phyloP scores from a whole-genome alignment of 2,888 invertebrate genomes.

The Lasioglossum morio region DNA sequence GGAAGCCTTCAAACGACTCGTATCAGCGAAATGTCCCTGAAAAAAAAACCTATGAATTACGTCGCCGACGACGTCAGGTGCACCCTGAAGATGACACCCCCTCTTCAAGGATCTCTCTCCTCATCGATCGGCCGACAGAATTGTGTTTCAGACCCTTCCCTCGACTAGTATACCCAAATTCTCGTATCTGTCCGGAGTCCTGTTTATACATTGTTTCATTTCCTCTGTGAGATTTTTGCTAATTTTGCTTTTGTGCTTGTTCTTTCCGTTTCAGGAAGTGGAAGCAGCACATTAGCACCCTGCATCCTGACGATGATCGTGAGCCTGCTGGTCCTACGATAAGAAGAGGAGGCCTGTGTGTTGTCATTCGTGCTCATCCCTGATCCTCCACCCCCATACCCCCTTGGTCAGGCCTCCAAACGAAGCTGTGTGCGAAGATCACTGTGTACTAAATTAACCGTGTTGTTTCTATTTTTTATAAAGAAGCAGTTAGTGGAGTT shows the following conservation, averaged over 20 bases:
- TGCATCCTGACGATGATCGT: conserved; percentile 69
- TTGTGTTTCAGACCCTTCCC: background rate
- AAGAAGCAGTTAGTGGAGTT: conserved; percentile 67
- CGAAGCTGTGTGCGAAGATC: conserved; percentile 48
- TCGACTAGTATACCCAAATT: background rate
- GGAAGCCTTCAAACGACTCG: conserved; percentile 6
- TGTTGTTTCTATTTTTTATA: conserved; percentile 77
- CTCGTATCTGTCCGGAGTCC: background rate
- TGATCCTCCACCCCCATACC: background rate
- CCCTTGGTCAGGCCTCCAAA: conserved; percentile 27
- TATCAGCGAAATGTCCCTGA: conserved; percentile 31
- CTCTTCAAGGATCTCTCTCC: background rate
- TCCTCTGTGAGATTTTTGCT: background rate
- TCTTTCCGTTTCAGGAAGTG: conserved; percentile 48
- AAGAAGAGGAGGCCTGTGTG: conserved; percentile 61
- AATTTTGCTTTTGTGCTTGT: background rate
- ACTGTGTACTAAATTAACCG: conserved; percentile 71
- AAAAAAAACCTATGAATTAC: conserved; percentile 34
- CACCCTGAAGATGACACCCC: conserved; percentile 21
- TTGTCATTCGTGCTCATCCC: conserved; percentile 61
- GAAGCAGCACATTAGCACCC: conserved; percentile 67
- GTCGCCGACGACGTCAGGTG: conserved; percentile 23
- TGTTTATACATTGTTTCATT: background rate
- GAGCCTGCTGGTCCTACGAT: conserved; percentile 72
- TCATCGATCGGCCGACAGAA: conserved; percentile 24